Evolutionary conservation across 2,113 vertebrate genomes (phyloP).

Genomic region (Gadus chalcogrammus): DNA sequence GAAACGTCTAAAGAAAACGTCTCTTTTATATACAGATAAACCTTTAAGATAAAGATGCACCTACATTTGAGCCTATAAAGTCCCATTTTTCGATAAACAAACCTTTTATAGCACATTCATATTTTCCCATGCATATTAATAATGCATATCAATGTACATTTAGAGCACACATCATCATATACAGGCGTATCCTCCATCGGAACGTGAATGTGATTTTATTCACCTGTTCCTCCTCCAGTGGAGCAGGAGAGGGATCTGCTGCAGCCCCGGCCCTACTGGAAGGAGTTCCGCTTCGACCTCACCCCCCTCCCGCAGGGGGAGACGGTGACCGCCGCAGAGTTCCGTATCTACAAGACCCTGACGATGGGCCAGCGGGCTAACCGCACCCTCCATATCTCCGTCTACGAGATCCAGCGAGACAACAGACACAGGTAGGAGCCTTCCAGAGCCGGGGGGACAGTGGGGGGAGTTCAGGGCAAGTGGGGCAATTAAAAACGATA

Average conservation of each 20-base stretch:
- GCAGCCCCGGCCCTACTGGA: constrained; percentile 88
- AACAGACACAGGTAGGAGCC: constrained; percentile 73
- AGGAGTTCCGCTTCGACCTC: constrained; percentile 93
- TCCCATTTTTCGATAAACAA: too few species aligned
- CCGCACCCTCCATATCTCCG: constrained; percentile 83
- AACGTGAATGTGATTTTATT: too few species aligned
- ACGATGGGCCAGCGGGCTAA: constrained; percentile 73
- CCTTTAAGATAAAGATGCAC: too few species aligned
- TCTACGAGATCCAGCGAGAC: constrained; percentile 84
- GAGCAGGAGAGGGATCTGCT: constrained; percentile 83
- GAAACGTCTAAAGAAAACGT: too few species aligned
- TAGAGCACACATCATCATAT: too few species aligned
- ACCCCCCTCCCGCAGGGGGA: constrained; percentile 87
- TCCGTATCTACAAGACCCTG: constrained; percentile 89
- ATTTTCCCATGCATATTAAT: too few species aligned
- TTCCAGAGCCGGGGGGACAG: not conserved
- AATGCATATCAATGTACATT: too few species aligned
- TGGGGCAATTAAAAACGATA: too few species aligned
- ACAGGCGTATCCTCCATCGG: too few species aligned
- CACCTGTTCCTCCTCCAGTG: constrained; percentile 69
- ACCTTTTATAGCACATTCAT: too few species aligned
- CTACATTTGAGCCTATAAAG: too few species aligned
- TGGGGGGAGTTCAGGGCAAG: not conserved
- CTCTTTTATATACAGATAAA: too few species aligned
- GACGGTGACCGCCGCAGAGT: constrained; percentile 85